A percentile compares a stretch with the other conserved stretches of the same genome.
Evolutionary conservation across 2,888 invertebrate species (phyloP).

Genomic region (Villa cingulata): DNA sequence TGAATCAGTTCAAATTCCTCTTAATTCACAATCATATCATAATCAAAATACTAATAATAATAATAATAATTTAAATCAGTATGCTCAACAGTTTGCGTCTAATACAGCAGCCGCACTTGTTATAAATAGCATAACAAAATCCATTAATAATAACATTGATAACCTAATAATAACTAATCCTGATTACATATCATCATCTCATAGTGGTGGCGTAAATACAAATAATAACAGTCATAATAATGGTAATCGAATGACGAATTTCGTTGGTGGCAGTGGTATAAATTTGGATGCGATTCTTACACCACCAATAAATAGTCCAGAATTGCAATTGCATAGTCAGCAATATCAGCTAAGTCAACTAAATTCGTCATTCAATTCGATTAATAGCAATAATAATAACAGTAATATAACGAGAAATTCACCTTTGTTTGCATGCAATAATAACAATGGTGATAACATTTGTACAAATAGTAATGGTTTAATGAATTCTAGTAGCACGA

Average conservation of each 20-base stretch:
- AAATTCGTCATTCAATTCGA: background rate
- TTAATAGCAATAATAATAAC: background rate
- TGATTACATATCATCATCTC: background rate
- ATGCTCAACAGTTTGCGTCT: background rate
- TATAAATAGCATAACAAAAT: too few species aligned
- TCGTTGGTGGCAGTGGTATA: background rate
- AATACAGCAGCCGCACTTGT: background rate
- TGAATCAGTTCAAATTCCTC: too few species aligned
- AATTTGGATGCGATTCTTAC: background rate
- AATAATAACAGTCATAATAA: too few species aligned
- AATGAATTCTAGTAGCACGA: background rate
- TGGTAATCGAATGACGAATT: background rate
- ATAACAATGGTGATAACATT: background rate
- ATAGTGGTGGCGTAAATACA: background rate
- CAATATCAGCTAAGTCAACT: background rate
- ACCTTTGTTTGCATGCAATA: background rate
- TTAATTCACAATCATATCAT: background rate
- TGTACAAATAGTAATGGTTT: background rate
- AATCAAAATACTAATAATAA: slow-evolving; percentile 1
- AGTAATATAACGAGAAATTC: background rate
- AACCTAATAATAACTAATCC: background rate
- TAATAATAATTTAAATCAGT: background rate
- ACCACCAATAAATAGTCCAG: background rate
- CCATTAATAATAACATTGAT: too few species aligned
- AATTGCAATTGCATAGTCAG: background rate